phyloP scores from a whole-genome alignment of 2,797 vertebrate species.

The Enteromius treurensis region DNA sequence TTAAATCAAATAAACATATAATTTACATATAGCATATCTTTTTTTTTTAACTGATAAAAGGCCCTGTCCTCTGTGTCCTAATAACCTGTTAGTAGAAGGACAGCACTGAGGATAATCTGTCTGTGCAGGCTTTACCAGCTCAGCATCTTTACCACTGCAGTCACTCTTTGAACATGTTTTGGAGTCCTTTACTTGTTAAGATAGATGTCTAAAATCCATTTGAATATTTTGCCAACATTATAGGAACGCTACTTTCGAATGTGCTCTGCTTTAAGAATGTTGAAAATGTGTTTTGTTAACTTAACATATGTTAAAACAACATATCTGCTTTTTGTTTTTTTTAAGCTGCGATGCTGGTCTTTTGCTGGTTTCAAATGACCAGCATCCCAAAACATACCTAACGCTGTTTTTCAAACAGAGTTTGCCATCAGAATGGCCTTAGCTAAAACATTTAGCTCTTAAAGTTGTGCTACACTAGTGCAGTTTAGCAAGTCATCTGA shows the following conservation, averaged over 20 bases:
- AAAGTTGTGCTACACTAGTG: not conserved
- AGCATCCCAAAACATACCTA: too few relatives aligned
- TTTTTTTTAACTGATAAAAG: not conserved
- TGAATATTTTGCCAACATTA: not conserved
- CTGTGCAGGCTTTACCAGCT: slow-evolving; percentile 7
- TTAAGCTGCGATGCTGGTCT: too few relatives aligned
- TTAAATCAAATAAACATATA: too few relatives aligned
- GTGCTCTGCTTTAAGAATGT: not conserved
- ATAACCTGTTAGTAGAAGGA: not conserved
- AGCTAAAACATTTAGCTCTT: not conserved
- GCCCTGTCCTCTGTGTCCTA: not conserved
- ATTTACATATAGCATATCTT: too few relatives aligned
- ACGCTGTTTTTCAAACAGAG: too few relatives aligned
- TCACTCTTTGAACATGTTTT: not conserved
- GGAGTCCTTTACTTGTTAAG: not conserved
- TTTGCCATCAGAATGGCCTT: not conserved
- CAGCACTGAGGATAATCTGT: slow-evolving; percentile 8
- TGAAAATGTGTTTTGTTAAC: too few relatives aligned
- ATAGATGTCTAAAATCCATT: not conserved
- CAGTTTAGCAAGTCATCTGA: slow-evolving; percentile 25
- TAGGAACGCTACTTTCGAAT: not conserved
- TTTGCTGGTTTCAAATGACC: too few relatives aligned
- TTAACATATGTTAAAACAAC: too few relatives aligned
- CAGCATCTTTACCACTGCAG: not conserved
- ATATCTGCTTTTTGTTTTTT: too few relatives aligned